Conservation (phyloP, 2,113 vertebrate genomes). For the Gavialis gangeticus region DNA sequence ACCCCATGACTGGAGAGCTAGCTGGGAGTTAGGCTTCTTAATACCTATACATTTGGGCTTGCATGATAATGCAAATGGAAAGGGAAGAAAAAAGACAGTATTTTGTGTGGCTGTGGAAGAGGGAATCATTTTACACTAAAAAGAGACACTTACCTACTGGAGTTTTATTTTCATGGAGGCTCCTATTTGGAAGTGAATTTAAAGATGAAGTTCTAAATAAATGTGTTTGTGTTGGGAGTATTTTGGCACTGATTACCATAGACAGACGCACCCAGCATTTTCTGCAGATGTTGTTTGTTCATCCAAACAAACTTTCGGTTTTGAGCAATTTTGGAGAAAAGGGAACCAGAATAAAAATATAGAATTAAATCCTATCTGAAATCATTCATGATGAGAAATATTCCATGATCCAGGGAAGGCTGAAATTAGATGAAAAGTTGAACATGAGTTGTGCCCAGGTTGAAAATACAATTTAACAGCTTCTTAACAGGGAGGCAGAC, state of each 20-base stretch:
- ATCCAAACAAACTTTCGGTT: not conserved
- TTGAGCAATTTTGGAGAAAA: not conserved
- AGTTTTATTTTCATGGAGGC: not conserved
- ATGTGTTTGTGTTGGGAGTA: not conserved
- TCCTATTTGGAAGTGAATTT: not conserved
- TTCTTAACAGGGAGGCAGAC: not conserved
- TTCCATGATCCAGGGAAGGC: not conserved
- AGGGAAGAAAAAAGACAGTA: not conserved
- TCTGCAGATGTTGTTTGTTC: not conserved
- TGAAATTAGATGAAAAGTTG: slow-evolving; percentile 1
- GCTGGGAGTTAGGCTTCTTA: not conserved
- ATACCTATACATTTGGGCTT: not conserved
- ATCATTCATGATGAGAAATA: not conserved
- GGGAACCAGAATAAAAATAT: not conserved
- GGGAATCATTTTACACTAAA: not conserved
- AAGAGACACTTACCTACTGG: not conserved
- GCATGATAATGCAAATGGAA: not conserved
- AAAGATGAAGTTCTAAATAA: not conserved
- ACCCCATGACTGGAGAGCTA: too few species aligned
- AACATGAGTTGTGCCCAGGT: not conserved
- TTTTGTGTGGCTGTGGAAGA: not conserved
- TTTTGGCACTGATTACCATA: not conserved
- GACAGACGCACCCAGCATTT: not conserved
- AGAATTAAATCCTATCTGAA: not conserved
- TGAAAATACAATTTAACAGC: not conserved